Conservation (phyloP, 1,140 invertebrate species). For the Proctacanthus coquilletti region DNA sequence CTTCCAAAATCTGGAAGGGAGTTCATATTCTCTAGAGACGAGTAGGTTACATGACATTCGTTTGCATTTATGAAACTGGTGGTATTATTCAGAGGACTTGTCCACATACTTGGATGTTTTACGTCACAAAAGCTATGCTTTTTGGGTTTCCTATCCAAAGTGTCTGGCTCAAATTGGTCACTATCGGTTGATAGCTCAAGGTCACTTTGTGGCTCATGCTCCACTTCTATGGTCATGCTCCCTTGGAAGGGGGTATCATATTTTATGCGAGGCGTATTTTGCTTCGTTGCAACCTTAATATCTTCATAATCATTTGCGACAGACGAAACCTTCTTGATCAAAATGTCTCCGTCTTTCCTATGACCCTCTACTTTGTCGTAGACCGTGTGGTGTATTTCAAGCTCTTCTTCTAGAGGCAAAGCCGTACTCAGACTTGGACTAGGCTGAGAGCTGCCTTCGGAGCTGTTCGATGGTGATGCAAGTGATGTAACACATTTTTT, state of each 20-base stretch:
- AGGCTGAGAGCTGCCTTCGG: slow-evolving; percentile 46
- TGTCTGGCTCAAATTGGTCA: slow-evolving; percentile 68
- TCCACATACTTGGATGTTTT: slow-evolving; percentile 30
- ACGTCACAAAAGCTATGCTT: slow-evolving; percentile 35
- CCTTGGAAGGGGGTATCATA: slow-evolving; percentile 29
- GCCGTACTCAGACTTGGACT: slow-evolving; percentile 51
- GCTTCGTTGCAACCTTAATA: slow-evolving; percentile 17
- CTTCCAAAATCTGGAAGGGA: slow-evolving; percentile 16
- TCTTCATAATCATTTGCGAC: neutral
- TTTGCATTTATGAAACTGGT: slow-evolving; percentile 36
- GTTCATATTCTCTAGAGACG: slow-evolving; percentile 3
- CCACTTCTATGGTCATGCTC: slow-evolving; percentile 53
- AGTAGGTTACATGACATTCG: slow-evolving; percentile 38
- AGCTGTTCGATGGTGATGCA: slow-evolving; percentile 44
- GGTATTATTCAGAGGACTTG: slow-evolving; percentile 28
- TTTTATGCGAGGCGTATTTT: slow-evolving; percentile 18
- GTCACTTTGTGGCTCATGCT: slow-evolving; percentile 30
- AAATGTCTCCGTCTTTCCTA: slow-evolving; percentile 20
- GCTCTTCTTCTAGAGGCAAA: slow-evolving; percentile 57
- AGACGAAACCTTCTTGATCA: neutral
- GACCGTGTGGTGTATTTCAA: slow-evolving; percentile 57
- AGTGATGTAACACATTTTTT: slow-evolving; percentile 33
- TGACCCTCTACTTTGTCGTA: slow-evolving; percentile 29
- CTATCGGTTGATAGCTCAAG: slow-evolving; percentile 25
- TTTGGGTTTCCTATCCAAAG: slow-evolving; percentile 61